Base-by-base conservation (phyloP, 2,888 invertebrate species). In the Carcina quercana region DNA sequence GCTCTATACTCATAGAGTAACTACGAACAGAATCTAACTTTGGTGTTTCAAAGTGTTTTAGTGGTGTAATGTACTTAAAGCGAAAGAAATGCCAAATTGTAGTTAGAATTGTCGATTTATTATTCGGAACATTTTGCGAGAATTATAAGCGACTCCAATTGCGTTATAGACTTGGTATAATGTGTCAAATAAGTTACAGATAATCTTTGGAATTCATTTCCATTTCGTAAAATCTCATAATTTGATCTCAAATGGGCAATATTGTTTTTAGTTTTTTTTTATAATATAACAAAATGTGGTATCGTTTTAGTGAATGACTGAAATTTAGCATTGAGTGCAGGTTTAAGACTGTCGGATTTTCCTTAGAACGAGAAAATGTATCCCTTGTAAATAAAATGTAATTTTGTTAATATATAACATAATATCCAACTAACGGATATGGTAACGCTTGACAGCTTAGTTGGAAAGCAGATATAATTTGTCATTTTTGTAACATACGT, bases 51-150 rank as follows among this genome's bases (percentile, higher is more conserved):
- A 45, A 47, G 46, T 53, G 53, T 42, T 32, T 37, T 44, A 53
- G 50, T 30, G 30, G 35, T 40, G 40, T 45, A 42, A 46, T 41
- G 39, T 48, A 50, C 45, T 59, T 51, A 56, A 50, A 49, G 59
- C 60, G 64, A 72, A 71, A 65, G 50, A 58, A 67, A 74, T 72
- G 70, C 66, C 72, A 74, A 74, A 74, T 54, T 54, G 44, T 69
- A 68, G 57, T 54, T 62, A 62, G 45, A 45, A 39, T 53, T 51
- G 34, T 43, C 40, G n/a, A n/a, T n/a, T n/a, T n/a, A n/a, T n/a
- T n/a, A n/a, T n/a, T n/a, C n/a, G n/a, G n/a, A n/a, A n/a, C n/a
- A n/a, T n/a, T n/a, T n/a, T n/a, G n/a, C n/a, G n/a, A n/a, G n/a
- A n/a, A n/a, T n/a, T n/a, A n/a, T n/a, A n/a, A n/a, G n/a, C n/a